Evolutionary conservation across 2,888 invertebrate species (phyloP).

Genomic region (Melanchra persicariae): DNA sequence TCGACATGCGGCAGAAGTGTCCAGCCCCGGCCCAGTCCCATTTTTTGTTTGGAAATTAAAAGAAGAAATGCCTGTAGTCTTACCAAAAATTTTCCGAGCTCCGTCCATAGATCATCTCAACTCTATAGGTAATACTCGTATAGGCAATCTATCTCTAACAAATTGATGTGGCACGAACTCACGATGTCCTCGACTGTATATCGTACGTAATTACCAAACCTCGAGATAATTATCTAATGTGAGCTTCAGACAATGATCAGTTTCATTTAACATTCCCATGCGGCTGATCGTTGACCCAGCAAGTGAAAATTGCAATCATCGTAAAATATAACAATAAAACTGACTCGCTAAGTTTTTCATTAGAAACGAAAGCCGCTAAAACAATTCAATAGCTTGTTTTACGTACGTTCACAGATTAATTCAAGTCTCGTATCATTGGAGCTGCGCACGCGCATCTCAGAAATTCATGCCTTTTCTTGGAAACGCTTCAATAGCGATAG

Average conservation of each 20-base stretch:
- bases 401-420: conserved; percentile 78
- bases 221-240: conserved; percentile 17
- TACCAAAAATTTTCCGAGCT: no score
- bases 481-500: conserved; percentile 82
- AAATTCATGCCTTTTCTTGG: conserved; percentile 79
- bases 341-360: conserved; percentile 77
- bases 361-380: conserved; percentile 82
- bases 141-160: background rate
- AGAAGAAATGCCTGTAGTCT: no score
- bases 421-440: conserved; percentile 72
- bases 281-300: conserved; percentile 70
- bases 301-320: conserved; percentile 76
- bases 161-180: background rate
- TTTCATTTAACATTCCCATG: conserved; percentile 47
- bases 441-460: conserved; percentile 71
- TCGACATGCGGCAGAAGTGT: no score
- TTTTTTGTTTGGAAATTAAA: no score
- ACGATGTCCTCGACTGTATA: background rate
- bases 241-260: conserved; percentile 39
- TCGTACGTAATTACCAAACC: background rate
- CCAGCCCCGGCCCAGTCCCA: no score
- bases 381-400: conserved; percentile 79
- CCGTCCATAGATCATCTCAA: no score
- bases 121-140: background rate
- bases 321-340: conserved; percentile 77